Evolutionary conservation across 2,113 vertebrate genomes (phyloP).

Genomic region (Ptychochromis oligacanthus): DNA sequence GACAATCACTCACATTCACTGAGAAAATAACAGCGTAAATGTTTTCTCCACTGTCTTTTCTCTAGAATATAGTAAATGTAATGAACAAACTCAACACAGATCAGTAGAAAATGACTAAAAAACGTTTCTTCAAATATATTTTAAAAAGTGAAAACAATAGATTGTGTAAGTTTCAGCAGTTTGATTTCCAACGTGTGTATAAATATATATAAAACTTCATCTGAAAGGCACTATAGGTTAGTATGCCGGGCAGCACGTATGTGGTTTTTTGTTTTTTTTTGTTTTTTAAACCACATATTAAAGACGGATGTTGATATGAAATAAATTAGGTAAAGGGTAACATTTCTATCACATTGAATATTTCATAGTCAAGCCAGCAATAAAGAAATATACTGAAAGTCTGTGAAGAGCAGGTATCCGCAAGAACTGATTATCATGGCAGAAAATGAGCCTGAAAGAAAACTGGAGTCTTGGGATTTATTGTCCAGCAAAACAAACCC

Average conservation of each 20-base stretch:
- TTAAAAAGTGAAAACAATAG: no score
- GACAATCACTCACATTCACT: not conserved
- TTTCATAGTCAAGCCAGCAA: accelerated
- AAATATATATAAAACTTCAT: not conserved
- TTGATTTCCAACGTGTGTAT: not conserved
- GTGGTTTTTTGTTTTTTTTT: not conserved
- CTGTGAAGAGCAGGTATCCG: no score
- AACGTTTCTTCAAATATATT: not conserved
- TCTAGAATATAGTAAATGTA: not conserved
- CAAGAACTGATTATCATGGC: not conserved
- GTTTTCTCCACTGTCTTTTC: not conserved
- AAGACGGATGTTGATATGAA: not conserved
- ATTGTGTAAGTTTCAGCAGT: not conserved
- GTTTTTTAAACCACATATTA: not conserved
- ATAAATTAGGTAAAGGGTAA: not conserved
- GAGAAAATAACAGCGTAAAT: not conserved
- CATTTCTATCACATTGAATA: not conserved
- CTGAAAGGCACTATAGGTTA: not conserved
- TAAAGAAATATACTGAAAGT: not conserved
- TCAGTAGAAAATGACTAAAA: not conserved
- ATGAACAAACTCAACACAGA: not conserved
- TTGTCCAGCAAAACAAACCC: not conserved
- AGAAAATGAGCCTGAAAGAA: not conserved
- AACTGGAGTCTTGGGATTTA: not conserved
- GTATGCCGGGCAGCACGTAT: not conserved